A percentile compares a stretch with the other conserved stretches of the same genome.
Conservation (phyloP, 2,888 invertebrate genomes). For the Hylaea fasciaria region DNA sequence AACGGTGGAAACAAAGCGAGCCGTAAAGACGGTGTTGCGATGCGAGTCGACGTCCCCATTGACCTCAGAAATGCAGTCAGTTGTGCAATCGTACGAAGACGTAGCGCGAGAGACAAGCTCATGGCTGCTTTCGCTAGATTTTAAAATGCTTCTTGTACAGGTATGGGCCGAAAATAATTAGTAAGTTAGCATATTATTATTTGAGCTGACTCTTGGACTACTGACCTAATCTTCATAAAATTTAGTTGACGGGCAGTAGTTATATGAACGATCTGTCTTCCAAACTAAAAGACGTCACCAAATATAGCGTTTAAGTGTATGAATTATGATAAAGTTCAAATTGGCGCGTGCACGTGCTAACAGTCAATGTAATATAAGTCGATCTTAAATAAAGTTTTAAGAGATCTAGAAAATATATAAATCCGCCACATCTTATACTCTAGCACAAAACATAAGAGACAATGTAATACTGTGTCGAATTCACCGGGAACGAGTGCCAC, state of each 20-base stretch:
- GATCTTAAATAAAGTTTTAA: no score
- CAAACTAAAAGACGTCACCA: no score
- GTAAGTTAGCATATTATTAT: no score
- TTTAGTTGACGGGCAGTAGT: no score
- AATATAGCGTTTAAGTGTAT: no score
- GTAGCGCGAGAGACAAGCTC: slow-evolving; percentile 24
- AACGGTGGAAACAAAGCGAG: slow-evolving; percentile 58
- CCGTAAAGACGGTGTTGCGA: slow-evolving; percentile 43
- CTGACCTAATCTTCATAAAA: no score
- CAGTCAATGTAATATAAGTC: no score
- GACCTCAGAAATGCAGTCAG: slow-evolving; percentile 55
- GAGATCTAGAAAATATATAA: no score
- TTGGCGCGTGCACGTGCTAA: no score
- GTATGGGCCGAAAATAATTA: neutral
- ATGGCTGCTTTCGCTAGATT: neutral
- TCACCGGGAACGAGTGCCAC: slow-evolving; percentile 41
- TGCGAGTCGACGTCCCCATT: slow-evolving; percentile 70
- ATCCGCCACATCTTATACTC: slow-evolving; percentile 13
- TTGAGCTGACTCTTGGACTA: no score
- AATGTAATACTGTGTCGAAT: slow-evolving; percentile 50
- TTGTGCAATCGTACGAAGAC: slow-evolving; percentile 49
- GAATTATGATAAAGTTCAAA: no score
- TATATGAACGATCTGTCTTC: no score
- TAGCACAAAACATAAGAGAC: slow-evolving; percentile 42
- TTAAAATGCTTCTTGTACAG: neutral